Evolutionary conservation across 1,140 invertebrate genomes (phyloP).

Genomic region (Diploscapter pachys): DNA sequence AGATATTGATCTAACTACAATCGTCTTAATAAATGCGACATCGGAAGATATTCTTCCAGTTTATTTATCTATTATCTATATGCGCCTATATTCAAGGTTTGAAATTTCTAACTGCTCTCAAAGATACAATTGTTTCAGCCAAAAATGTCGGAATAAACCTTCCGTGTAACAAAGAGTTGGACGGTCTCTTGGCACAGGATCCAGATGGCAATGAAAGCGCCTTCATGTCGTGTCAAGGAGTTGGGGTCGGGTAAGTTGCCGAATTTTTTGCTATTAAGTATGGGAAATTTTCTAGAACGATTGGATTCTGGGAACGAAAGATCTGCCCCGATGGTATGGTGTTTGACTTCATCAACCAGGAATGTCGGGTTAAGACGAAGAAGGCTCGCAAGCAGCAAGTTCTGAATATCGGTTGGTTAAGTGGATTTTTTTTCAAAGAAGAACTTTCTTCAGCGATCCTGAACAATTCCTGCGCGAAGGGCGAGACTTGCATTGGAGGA

Average conservation of each 20-base stretch:
- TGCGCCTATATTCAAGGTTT: too few relatives aligned
- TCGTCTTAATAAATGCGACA: too few relatives aligned
- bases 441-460: constrained; percentile 47
- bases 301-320: constrained; percentile 55
- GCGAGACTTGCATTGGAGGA: constrained; percentile 57
- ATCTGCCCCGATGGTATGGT: constrained; percentile 53
- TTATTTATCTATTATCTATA: too few relatives aligned
- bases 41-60: too few relatives aligned
- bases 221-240: constrained; percentile 40
- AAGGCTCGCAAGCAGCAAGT: constrained; percentile 40
- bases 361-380: constrained; percentile 43
- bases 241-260: constrained; percentile 36
- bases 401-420: constrained; percentile 46
- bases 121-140: constrained; percentile 15
- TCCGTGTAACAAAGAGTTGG: constrained; percentile 38
- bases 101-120: not conserved
- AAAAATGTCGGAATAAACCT: constrained; percentile 28
- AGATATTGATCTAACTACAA: too few relatives aligned
- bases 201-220: constrained; percentile 34
- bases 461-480: constrained; percentile 54
- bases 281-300: constrained; percentile 39
- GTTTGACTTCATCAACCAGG: constrained; percentile 55
- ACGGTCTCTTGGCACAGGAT: constrained; percentile 43
- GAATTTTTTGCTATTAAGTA: not conserved
- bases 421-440: constrained; percentile 7